These are phyloP conservation scores for Aethina tumida DNA, from an alignment of 1,140 invertebrate genomes.

Conservation along the genomic window DNA sequence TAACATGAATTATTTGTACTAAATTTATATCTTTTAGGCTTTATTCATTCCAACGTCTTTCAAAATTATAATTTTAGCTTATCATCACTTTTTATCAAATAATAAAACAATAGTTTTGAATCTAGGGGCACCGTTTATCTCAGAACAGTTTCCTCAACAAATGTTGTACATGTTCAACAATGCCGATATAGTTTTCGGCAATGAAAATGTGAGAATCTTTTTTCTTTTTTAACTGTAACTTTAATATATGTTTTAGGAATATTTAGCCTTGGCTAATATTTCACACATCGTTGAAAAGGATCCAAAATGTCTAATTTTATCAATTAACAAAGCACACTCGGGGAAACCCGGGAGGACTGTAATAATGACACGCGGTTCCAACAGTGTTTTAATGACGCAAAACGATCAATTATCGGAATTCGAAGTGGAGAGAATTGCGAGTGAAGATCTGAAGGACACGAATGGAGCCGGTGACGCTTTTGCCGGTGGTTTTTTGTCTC, in stretches of 20 bases:
- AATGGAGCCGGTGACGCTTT: conserved; percentile 99
- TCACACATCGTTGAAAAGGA: conserved; percentile 63
- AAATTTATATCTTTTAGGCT: no score
- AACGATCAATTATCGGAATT: conserved; percentile 59
- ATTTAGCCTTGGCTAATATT: conserved; percentile 68
- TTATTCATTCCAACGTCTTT: no score
- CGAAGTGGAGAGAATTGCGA: conserved; percentile 54
- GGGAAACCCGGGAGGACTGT: conserved; percentile 61
- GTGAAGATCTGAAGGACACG: conserved; percentile 84
- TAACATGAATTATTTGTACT: no score
- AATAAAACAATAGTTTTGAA: conserved; percentile 85
- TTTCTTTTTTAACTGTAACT: no score
- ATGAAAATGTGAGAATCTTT: conserved; percentile 61
- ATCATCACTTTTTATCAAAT: no score
- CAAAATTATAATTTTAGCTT: no score
- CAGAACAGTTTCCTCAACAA: conserved; percentile 77
- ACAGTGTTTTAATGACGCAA: conserved; percentile 71
- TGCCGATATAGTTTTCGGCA: conserved; percentile 92
- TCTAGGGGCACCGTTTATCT: conserved; percentile 91
- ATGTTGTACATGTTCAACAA: conserved; percentile 78
- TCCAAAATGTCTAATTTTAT: conserved; percentile 74
- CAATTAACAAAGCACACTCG: conserved; percentile 65
- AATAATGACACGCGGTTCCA: conserved; percentile 83
- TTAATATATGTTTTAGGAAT: conserved; percentile 67
- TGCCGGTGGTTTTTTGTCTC: conserved; percentile 88